These are phyloP conservation scores for Spondyliosoma cantharus DNA, from an alignment of 2,797 vertebrate species.

Conservation along the genomic window DNA sequence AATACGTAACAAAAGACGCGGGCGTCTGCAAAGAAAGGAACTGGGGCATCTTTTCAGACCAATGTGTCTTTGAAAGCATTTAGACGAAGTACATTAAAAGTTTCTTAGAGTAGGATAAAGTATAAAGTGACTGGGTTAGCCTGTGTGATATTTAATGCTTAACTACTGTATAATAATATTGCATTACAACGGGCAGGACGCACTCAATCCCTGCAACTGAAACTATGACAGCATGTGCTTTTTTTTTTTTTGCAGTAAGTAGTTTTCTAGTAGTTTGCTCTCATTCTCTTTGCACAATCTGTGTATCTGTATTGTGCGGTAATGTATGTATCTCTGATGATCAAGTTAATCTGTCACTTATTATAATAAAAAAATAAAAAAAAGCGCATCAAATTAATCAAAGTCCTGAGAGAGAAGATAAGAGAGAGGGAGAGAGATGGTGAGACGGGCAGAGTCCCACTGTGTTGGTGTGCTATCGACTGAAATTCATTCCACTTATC, in stretches of 20 bases:
- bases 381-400: conserved; percentile 29
- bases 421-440: neutral
- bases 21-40: neutral
- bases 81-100: conserved; percentile 22
- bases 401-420: neutral
- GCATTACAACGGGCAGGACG: neutral
- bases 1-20: conserved; percentile 1
- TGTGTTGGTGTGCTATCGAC: conserved; percentile 51
- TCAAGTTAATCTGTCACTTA: conserved; percentile 7
- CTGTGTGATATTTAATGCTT: conserved; percentile 2
- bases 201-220: too few relatives aligned
- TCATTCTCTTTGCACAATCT: neutral
- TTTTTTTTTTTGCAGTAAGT: neutral
- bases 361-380: neutral
- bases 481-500: conserved; percentile 66
- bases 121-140: neutral
- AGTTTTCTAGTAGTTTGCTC: neutral
- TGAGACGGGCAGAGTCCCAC: neutral
- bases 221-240: too few relatives aligned
- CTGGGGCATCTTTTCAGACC: neutral
- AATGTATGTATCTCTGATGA: neutral
- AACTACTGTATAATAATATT: conserved; percentile 3
- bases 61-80: neutral
- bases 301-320: neutral
- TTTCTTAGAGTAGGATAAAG: neutral